Conservation (phyloP, 2,797 vertebrate species). For the Morus bassanus region DNA sequence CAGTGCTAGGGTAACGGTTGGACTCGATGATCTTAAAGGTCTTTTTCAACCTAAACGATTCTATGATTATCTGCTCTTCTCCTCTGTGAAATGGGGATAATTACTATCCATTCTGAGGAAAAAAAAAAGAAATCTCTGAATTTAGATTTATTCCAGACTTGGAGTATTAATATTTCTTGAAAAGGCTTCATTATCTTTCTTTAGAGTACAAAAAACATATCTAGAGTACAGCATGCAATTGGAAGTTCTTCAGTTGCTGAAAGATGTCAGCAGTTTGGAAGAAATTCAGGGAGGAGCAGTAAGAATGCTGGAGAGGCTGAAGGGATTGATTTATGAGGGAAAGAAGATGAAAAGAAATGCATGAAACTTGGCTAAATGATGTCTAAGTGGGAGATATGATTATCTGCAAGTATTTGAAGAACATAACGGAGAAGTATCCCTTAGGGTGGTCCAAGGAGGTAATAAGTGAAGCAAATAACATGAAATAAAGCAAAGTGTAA, state of each 20-base stretch:
- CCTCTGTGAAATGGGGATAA: background rate
- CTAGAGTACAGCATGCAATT: constrained; percentile 31
- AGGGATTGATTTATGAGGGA: constrained; percentile 45
- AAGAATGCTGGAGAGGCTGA: constrained; percentile 36
- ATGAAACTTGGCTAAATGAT: constrained; percentile 29
- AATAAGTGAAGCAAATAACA: background rate
- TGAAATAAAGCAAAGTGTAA: background rate
- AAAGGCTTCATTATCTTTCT: constrained; percentile 32
- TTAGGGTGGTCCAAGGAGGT: constrained; percentile 37
- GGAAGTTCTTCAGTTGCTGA: constrained; percentile 4
- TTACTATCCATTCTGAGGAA: background rate
- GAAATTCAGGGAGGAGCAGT: constrained; percentile 23
- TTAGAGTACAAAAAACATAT: constrained; percentile 17
- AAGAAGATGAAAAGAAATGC: constrained; percentile 52
- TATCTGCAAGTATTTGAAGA: constrained; percentile 47
- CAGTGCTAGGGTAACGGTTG: too few relatives aligned
- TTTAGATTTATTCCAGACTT: constrained; percentile 24
- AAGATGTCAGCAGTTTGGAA: constrained; percentile 55
- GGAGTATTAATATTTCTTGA: constrained; percentile 31
- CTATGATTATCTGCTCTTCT: background rate
- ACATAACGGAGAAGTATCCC: background rate
- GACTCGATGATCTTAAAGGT: too few relatives aligned
- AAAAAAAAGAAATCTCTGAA: background rate
- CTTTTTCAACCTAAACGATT: too few relatives aligned
- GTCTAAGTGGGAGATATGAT: constrained; percentile 33